Base-by-base conservation (phyloP, 2,113 vertebrate genomes). In the Poecilia latipinna region DNA sequence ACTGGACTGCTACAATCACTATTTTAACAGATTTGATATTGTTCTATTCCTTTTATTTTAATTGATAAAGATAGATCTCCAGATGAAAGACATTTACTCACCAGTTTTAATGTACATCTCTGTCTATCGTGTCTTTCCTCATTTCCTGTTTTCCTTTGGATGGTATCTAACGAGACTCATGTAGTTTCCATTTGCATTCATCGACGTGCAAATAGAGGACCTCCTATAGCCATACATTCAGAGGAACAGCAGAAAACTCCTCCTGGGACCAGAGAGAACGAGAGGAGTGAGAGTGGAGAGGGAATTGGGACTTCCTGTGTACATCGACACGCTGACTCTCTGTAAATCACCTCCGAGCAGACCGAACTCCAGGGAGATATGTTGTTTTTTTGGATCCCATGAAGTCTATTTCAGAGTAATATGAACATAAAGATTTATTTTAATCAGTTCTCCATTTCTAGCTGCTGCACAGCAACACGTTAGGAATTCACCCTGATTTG, bases 301-400 rank as follows among this genome's bases (percentile, higher is more conserved):
- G 83, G 86, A 90, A 84, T 90, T 89, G 87, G 86, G 90, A 86
- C 78, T 88, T 83, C 80, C 83, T 86, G 82, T 91, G 77, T 82
- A 77, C 60, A 78, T 86, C 57, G 54, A 89, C 77, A 71, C 29
- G 31, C 67, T 60, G 77, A 62, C 76, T 75, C 60, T n/a, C 65
- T 79, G 67, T 84, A 78, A 86, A 86, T 84, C 71, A 77, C 71
- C 81, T 61, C 72, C 2, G 69, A 75, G 12, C 70, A 78, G 32
- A 71, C 70, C 13, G 68, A 79, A 75, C 1, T 17, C 26, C 61
- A 42, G 64, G 72, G 70, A 63, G 31, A 72, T 35, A 33, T 61
- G 60, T 13, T 29, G 24, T 2, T 33, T 32, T 68, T 19, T 35
- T 28, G 32, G 28, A n/a, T 6, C 65, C 24, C 31, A 17, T 68